Conservation (phyloP, 2,797 vertebrate species). For the Arvicola amphibius region DNA sequence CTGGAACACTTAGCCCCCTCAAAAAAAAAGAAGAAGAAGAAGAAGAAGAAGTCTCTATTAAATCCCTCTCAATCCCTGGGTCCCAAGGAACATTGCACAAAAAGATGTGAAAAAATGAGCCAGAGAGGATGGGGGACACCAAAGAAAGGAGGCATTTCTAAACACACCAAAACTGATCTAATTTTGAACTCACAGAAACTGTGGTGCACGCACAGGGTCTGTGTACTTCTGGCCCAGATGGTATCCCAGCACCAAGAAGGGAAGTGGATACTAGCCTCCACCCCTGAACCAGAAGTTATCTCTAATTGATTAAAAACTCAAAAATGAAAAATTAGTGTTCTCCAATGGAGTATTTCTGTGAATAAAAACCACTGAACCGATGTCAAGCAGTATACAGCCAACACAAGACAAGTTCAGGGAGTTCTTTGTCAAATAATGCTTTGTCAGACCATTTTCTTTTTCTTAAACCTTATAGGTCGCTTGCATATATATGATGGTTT, state of each 20-base stretch:
- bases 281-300: neutral
- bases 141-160: neutral
- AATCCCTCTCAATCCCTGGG: too few relatives aligned
- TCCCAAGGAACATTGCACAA: neutral
- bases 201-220: neutral
- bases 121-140: too few relatives aligned
- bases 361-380: neutral
- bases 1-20: neutral
- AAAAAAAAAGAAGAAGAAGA: too few relatives aligned
- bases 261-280: neutral
- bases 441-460: neutral
- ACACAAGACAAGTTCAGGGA: neutral
- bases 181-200: neutral
- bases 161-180: neutral
- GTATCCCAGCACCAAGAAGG: neutral
- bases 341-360: neutral
- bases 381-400: neutral
- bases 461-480: neutral
- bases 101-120: neutral
- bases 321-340: neutral
- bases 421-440: neutral
- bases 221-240: neutral
- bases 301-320: neutral
- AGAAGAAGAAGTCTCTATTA: neutral
- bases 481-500: neutral